These are phyloP conservation scores for Ecdyonurus torrentis DNA, from an alignment of 2,888 invertebrate genomes.

Conservation along the genomic window DNA sequence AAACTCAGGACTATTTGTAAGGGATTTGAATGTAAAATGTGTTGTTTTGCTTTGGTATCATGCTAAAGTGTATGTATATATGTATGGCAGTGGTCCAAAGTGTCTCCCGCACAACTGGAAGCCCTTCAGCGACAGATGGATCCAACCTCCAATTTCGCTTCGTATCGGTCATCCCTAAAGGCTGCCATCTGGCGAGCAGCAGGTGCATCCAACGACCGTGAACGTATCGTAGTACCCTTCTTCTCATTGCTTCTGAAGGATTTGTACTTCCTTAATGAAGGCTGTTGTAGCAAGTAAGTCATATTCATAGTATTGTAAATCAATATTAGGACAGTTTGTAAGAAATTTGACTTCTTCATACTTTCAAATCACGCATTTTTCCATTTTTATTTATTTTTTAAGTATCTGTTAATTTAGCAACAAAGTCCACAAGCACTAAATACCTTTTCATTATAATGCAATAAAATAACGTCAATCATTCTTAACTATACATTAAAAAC, in stretches of 20 bases:
- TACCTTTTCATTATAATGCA: too few species aligned
- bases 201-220: slow-evolving; percentile 54
- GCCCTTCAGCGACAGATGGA: slow-evolving; percentile 80
- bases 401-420: too few species aligned
- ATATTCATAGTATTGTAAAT: too few species aligned
- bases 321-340: too few species aligned
- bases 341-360: too few species aligned
- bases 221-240: slow-evolving; percentile 76
- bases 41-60: neutral
- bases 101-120: slow-evolving; percentile 67
- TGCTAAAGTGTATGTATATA: slow-evolving; percentile 8
- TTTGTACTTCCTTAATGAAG: slow-evolving; percentile 72
- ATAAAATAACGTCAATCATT: too few species aligned
- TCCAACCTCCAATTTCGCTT: slow-evolving; percentile 74
- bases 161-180: slow-evolving; percentile 71
- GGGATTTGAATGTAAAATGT: neutral
- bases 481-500: too few species aligned
- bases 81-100: slow-evolving; percentile 60
- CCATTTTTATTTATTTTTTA: too few species aligned
- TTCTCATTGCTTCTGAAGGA: slow-evolving; percentile 80
- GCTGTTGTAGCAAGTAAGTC: slow-evolving; percentile 59
- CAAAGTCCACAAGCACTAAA: too few species aligned
- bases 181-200: slow-evolving; percentile 70
- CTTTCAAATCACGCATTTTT: too few species aligned
- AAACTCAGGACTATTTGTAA: neutral